Conservation (phyloP, 2,888 invertebrate species). For the Ferdinandea cuprea region DNA sequence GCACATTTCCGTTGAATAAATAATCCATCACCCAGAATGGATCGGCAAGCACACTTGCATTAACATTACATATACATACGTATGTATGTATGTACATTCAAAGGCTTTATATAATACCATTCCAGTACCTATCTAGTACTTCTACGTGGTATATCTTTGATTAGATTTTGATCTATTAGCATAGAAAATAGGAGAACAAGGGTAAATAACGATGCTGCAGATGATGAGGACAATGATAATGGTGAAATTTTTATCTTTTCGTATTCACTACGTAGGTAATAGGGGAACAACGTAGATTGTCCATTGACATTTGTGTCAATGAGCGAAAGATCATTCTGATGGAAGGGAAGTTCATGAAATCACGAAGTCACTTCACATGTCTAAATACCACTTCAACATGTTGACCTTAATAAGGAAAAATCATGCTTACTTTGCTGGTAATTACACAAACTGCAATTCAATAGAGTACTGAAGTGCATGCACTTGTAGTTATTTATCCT, state of each 20-base stretch:
- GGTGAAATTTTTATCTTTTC: conserved; percentile 25
- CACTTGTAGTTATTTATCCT: conserved; percentile 35
- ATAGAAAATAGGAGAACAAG: conserved; percentile 60
- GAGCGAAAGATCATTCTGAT: conserved; percentile 50
- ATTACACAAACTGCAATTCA: conserved; percentile 37
- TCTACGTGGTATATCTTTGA: conserved; percentile 59
- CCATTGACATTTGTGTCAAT: conserved; percentile 66
- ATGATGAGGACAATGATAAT: not conserved
- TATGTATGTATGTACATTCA: not conserved
- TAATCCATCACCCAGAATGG: conserved; percentile 70
- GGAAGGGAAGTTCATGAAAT: conserved; percentile 40
- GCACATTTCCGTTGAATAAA: conserved; percentile 71
- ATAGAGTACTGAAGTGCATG: not conserved
- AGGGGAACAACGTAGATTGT: conserved; percentile 36
- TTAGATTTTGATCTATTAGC: conserved; percentile 60
- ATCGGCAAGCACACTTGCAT: conserved; percentile 6
- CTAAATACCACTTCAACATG: not conserved
- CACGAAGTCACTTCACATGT: conserved; percentile 52
- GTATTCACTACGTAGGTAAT: not conserved
- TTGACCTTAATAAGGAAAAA: conserved; percentile 49
- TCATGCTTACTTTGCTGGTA: conserved; percentile 35
- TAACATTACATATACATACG: too few species aligned
- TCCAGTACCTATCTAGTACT: not conserved
- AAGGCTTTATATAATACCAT: too few species aligned
- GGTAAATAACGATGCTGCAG: conserved; percentile 39